Evolutionary conservation across 2,888 invertebrate species (phyloP), one percentile per base, ranked within the genome.

Genomic region (Trachelus iudaicus): DNA sequence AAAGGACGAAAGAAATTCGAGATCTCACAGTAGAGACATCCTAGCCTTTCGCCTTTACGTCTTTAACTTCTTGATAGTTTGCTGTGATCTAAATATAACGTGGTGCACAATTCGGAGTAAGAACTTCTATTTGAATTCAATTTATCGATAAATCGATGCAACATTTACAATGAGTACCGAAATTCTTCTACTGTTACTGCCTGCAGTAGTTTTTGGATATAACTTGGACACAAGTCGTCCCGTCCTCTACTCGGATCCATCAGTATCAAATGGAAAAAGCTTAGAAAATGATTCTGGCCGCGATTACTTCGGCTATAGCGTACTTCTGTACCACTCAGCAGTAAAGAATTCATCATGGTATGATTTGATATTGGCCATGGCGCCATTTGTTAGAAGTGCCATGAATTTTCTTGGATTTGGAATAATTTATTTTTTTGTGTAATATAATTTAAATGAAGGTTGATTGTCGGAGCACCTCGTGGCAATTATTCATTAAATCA

Each of bases 381-480:
- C 15, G 40, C 15, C 15, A 6, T 40, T 40, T 15, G 1, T 40
- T 40, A 15, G 15, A 40, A 15, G 15, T 40, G n/a, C 15, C 15
- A 40, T 40, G 15, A 40, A 40, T 40, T 40, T 40, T 4, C 4
- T 15, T 0, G 6, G 6, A 15, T 15, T 40, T 40, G 4, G 15
- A 40, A 15, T 15, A 40, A 40, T 40, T 40, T 40, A 15, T 15
- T 6, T 40, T 0, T n/a, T n/a, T n/a, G n/a, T 40, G 2, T 15
- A 15, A 40, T 15, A 40, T 15, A 15, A 40, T 40, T 40, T 40
- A 40, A 40, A 40, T 77, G 30, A 56, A 94, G 94, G 89, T 76
- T 94, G 34, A 85, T 94, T 68, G 89, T 93, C 80, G 93, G 93
- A 69, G 93, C 93, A n/a, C 94, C 94, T 4, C 92, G 92, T 77